Evolutionary conservation across 2,888 invertebrate genomes (phyloP).

Genomic region (Mesorhabditis sp.): DNA sequence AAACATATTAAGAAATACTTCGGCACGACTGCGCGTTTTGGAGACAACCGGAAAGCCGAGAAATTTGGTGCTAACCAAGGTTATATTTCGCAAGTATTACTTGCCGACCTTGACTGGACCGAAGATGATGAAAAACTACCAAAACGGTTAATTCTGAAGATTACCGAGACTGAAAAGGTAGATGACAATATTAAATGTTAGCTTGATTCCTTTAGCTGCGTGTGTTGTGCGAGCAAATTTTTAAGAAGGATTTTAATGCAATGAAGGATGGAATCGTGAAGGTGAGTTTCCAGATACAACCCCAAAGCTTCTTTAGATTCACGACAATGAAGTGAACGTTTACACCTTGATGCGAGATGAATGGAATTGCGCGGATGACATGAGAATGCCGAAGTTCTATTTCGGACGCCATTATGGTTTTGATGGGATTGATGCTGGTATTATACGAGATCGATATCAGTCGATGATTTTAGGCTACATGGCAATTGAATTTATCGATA

Average conservation of each 20-base stretch:
- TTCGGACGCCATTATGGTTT: not conserved
- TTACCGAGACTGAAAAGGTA: not conserved
- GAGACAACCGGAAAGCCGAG: not conserved
- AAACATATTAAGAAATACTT: not conserved
- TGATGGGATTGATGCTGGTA: not conserved
- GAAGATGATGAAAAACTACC: not conserved
- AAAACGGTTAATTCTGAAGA: not conserved
- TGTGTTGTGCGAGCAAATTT: no score
- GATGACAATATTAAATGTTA: no score
- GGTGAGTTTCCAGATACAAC: no score
- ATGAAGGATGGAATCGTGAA: no score
- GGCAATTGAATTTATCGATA: not conserved
- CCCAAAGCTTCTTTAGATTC: not conserved
- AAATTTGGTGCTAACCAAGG: slow-evolving; percentile 2
- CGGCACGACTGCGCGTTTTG: not conserved
- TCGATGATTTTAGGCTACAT: not conserved
- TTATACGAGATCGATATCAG: not conserved
- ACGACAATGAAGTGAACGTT: slow-evolving; percentile 3
- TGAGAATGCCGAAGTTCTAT: not conserved
- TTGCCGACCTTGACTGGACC: slow-evolving; percentile 3
- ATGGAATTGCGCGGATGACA: not conserved
- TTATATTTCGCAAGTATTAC: not conserved
- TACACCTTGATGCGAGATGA: not conserved
- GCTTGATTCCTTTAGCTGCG: no score
- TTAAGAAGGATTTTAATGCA: no score